Evolutionary conservation across 37 sponge, comb jelly and placozoan genomes (phyloP), one percentile per base, ranked within the genome.

Genomic region (Spongilla lacustris): DNA sequence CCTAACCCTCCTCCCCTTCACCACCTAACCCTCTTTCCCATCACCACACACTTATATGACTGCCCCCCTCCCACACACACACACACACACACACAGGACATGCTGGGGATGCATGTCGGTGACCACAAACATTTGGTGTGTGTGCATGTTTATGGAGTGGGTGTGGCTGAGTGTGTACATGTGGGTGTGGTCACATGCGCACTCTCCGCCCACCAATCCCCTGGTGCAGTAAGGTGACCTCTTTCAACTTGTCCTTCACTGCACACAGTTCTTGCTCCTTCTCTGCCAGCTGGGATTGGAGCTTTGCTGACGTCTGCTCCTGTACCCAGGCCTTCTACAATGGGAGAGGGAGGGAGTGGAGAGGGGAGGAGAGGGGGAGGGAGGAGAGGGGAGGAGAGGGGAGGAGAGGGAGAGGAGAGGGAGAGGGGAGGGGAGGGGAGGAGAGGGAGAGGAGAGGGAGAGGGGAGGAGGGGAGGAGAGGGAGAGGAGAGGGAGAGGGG

Each of bases 251-350:
- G 38, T 68, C 24, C 75, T 68, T 84, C 34, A 90, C 80, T 24
- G 72, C 49, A 23, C 29, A 25, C 50, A 90, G 76, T 36, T 90
- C 90, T 35, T 19, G 27, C 73, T 90, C 90, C 27, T 80, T 90
- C 9, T 84, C 90, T 0, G 67, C 74, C 69, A 90, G 50, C 34
- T 81, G 50, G 24, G 30, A 23, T 38, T 90, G 81, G 29, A 90
- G 71, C 36, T 80, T 79, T 2, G 78, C 30, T 41, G 77, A 66
- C 0, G 77, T 80, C 41, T 84, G 67, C 49, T 84, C 85, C 36
- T 71, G 71, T 13, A 84, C 46, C 23, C 80, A 21, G 13, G 79
- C 80, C 5, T 85, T 90, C 90, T 89, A 49, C 31, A 79, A 78
- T 1, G 74, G 34, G 22, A 77, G 22, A 74, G 75, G 23, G 76